phyloP scores from a whole-genome alignment of 2,888 invertebrate genomes.

The Iphiclides podalirius region DNA sequence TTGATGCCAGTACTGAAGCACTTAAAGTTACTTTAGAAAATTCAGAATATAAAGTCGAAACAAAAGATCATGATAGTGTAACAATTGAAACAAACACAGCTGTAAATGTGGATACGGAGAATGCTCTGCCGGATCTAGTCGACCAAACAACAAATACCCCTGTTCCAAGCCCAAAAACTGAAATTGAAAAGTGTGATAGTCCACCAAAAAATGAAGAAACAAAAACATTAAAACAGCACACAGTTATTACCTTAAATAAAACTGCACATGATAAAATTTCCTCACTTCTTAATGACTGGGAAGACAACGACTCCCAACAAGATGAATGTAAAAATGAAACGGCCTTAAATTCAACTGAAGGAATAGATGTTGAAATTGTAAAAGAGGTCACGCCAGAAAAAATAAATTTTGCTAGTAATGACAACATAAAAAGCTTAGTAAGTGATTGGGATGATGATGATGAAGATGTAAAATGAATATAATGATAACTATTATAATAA shows the following conservation, averaged over 20 bases:
- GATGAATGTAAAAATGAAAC: conserved; percentile 18
- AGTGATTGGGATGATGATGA: conserved; percentile 78
- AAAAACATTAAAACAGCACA: conserved; percentile 15
- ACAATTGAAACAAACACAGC: background rate
- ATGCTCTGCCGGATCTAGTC: background rate
- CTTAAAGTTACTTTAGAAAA: conserved; percentile 17
- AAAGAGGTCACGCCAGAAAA: background rate
- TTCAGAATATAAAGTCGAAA: background rate
- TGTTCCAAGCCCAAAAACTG: conserved; percentile 8
- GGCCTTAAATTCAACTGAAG: conserved; percentile 19
- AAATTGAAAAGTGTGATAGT: conserved; percentile 42
- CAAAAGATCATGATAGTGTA: background rate
- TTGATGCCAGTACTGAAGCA: background rate
- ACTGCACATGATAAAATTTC: conserved; percentile 55
- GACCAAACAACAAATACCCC: background rate
- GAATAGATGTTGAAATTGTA: conserved; percentile 4
- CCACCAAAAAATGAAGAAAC: conserved; percentile 35
- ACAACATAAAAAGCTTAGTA: conserved; percentile 67
- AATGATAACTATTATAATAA: background rate
- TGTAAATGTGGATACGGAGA: background rate
- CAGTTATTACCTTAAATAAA: conserved; percentile 22
- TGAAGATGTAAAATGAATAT: conserved; percentile 27
- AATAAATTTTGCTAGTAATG: conserved; percentile 25
- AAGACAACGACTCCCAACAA: conserved; percentile 72
- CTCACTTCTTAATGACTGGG: conserved; percentile 73